A percentile compares a stretch with the other conserved stretches of the same genome.
Evolutionary conservation across 1,140 invertebrate genomes (phyloP).

Genomic region (Zelostemma sp.): DNA sequence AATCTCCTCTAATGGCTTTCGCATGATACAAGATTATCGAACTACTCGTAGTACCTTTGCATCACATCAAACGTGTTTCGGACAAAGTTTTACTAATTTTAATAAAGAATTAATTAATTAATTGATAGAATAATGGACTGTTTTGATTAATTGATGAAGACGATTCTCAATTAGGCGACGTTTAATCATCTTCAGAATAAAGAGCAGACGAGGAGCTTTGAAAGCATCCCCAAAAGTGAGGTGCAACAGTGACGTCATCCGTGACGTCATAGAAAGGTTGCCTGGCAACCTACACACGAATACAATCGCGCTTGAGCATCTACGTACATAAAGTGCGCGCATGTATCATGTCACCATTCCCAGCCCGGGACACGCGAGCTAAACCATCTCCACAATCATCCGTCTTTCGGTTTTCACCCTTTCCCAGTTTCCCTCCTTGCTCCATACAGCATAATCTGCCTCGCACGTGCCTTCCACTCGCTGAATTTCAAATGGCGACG

Average conservation of each 20-base stretch:
- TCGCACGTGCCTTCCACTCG: constrained; percentile 33
- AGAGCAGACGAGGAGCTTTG: no score
- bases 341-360: constrained; percentile 24
- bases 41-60: not conserved
- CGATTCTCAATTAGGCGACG: not conserved
- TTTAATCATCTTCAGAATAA: no score
- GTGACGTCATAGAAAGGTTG: constrained; percentile 38
- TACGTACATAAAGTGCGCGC: constrained; percentile 16
- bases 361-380: constrained; percentile 23
- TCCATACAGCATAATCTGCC: constrained; percentile 29
- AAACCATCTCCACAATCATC: not conserved
- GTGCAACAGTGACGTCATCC: constrained; percentile 25
- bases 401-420: not conserved
- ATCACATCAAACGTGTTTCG: not conserved
- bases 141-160: not conserved
- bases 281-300: constrained; percentile 34
- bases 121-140: no score
- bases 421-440: constrained; percentile 18
- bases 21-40: not conserved
- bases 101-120: no score
- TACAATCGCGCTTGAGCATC: constrained; percentile 24
- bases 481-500: constrained; percentile 27
- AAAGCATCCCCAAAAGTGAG: constrained; percentile 20
- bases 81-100: no score
- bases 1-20: constrained; percentile 23